Conservation (phyloP, 2,113 vertebrate genomes). For the Stegastes partitus region DNA sequence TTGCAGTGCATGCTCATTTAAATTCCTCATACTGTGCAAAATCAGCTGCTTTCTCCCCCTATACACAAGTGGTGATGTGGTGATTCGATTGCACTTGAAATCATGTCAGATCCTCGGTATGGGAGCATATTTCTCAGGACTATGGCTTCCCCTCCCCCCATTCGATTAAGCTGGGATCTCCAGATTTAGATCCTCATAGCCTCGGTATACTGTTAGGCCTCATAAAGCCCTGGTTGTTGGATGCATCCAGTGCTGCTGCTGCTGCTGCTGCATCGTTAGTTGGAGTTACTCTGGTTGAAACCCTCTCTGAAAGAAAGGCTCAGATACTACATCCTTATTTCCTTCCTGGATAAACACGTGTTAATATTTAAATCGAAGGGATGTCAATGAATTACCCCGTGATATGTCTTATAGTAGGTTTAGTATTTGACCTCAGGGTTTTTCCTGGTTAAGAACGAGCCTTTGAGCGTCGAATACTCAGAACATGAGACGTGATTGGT, state of each 20-base stretch:
- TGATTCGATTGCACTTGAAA: not conserved
- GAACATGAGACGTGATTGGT: too few species aligned
- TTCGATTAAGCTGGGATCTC: slow-evolving; percentile 46
- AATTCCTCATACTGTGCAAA: not conserved
- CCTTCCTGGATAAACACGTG: too few species aligned
- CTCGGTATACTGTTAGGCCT: slow-evolving; percentile 2
- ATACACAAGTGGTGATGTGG: too few species aligned
- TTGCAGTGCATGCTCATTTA: too few species aligned
- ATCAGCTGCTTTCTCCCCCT: too few species aligned
- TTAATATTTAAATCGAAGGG: too few species aligned
- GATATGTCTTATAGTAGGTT: too few species aligned
- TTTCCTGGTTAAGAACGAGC: too few species aligned
- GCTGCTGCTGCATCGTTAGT: not conserved
- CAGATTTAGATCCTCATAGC: slow-evolving; percentile 29
- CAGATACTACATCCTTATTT: too few species aligned
- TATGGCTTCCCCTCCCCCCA: slow-evolving; percentile 45
- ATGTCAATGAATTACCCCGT: too few species aligned
- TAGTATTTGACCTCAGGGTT: too few species aligned
- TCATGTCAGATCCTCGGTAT: slow-evolving; percentile 4
- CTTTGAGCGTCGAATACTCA: too few species aligned
- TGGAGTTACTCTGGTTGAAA: not conserved
- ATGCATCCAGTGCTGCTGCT: not conserved
- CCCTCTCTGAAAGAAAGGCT: not conserved
- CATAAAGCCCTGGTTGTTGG: not conserved
- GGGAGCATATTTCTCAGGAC: slow-evolving; percentile 24